Percentiles rank a stretch among this genome's conserved stretches.
phyloP scores from a whole-genome alignment of 2,113 vertebrate genomes.

The Hucho hucho region DNA sequence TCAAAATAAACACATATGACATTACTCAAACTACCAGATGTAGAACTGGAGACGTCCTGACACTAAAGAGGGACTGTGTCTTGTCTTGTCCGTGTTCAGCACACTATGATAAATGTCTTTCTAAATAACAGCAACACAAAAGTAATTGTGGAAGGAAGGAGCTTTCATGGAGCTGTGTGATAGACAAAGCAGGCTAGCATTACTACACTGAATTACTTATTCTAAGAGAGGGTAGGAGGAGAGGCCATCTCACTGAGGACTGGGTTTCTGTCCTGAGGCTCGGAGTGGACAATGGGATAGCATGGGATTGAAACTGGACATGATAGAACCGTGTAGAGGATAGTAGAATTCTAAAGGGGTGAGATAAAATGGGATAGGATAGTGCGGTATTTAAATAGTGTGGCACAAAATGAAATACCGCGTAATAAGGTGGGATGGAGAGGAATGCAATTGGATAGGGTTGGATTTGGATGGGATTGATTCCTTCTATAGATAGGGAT shows the following conservation, averaged over 20 bases:
- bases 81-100: conserved; percentile 32
- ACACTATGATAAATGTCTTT: conserved; percentile 41
- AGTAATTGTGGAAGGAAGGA: too few species aligned
- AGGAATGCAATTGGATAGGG: conserved; percentile 66
- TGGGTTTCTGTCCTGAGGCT: neutral
- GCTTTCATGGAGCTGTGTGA: neutral
- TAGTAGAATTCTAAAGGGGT: conserved; percentile 20
- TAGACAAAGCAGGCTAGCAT: neutral
- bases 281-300: conserved; percentile 11
- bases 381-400: conserved; percentile 33
- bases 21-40: conserved; percentile 59
- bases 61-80: conserved; percentile 48
- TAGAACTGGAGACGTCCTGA: conserved; percentile 53
- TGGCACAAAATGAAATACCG: conserved; percentile 58
- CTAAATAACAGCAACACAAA: conserved; percentile 7
- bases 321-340: conserved; percentile 8
- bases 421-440: conserved; percentile 56
- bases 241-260: neutral
- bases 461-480: conserved; percentile 52
- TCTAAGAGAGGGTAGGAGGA: conserved; percentile 1
- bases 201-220: neutral
- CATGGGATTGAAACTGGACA: conserved; percentile 8
- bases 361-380: conserved; percentile 28
- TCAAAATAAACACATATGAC: conserved; percentile 49
- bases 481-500: conserved; percentile 54